These are phyloP conservation scores for Acanthosepion pharaonis DNA, from an alignment of 2,888 invertebrate genomes.

Conservation along the genomic window DNA sequence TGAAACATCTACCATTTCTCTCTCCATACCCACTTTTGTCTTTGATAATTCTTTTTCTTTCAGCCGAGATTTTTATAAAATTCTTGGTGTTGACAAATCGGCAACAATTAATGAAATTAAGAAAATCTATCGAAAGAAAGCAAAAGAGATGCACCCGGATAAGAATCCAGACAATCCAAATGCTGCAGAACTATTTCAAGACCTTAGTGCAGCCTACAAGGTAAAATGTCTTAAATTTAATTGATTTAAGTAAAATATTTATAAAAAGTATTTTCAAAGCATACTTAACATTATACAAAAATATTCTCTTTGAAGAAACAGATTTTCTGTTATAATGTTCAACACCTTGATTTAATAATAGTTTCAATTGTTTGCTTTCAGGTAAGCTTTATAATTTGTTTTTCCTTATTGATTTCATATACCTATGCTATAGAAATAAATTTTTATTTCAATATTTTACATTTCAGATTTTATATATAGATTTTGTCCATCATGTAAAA, in stretches of 20 bases:
- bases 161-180: slow-evolving; percentile 95
- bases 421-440: no score
- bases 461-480: no score
- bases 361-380: no score
- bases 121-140: slow-evolving; percentile 95
- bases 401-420: no score
- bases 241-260: background rate
- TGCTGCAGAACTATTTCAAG: slow-evolving; percentile 94
- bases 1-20: background rate
- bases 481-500: no score
- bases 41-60: slow-evolving; percentile 52
- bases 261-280: background rate
- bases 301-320: no score
- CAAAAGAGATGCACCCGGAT: slow-evolving; percentile 97
- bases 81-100: slow-evolving; percentile 87
- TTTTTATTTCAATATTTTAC: no score
- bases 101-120: slow-evolving; percentile 96
- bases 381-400: no score
- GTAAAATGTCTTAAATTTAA: slow-evolving; percentile 72
- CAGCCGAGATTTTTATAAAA: slow-evolving; percentile 93
- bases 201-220: slow-evolving; percentile 96
- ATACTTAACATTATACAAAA: no score
- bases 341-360: no score
- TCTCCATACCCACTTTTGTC: background rate
- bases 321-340: no score